Evolutionary conservation across 2,113 vertebrate species (phyloP), one percentile per base, ranked within the genome.

Genomic region (Raja brachyura): DNA sequence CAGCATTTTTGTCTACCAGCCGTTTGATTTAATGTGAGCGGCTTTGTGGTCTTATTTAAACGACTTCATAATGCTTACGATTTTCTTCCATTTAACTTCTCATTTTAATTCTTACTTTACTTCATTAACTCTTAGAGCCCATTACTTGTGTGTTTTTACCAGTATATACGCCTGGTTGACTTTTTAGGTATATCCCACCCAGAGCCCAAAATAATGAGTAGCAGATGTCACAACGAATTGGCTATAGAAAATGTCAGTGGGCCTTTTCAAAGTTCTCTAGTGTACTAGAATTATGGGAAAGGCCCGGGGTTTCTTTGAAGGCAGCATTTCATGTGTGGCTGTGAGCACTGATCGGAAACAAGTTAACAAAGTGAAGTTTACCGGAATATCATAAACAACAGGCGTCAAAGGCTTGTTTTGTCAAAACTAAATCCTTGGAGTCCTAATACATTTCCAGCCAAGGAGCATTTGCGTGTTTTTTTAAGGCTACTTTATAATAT

Each of bases 1-100:
- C 39, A 48, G 39, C 39, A 48, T 48, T 48, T 48, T 3, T 48
- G 39, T 48, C 39, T 48, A 48, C 39, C 39, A 48, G 39, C 39
- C 39, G 39, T 48, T 48, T 48, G 39, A 48, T 48, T 48, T 48
- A 3, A 48, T 48, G 39, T 3, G 39, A 48, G 39, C 0, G 39
- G 39, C 39, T 48, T 48, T 48, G 3, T 48, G 39, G 39, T 48
- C 39, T 48, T n/a, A 63, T 18, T 66, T 88, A 63, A n/a, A 59
- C 6, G 28, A 11, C 39, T 63, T 86, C 31, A 8, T 86, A 61
- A 31, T 66, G 83, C 31, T 88, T 16, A 88, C 59, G 18, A 18
- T 66, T 85, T 56, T 85, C 14, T 63, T 88, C n/a, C 81, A 61
- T 86, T 86, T 86, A 25, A 61, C 81, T 61, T 85, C n/a, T 86